Evolutionary conservation across 2,888 invertebrate genomes (phyloP).

Genomic region (Eudasyphora cyanicolor): DNA sequence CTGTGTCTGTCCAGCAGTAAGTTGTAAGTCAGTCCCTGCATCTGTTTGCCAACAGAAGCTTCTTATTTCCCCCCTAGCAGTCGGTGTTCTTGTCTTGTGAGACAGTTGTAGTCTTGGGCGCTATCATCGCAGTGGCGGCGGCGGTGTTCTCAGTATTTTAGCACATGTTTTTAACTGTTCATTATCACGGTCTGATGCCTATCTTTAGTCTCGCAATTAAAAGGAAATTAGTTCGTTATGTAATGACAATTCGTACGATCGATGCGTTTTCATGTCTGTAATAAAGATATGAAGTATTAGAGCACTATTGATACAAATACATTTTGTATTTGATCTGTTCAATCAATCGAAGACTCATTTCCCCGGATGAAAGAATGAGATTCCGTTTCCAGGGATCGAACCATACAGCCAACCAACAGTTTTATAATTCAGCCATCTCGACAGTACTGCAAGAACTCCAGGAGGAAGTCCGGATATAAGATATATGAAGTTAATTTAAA

Average conservation of each 20-base stretch:
- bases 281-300: too few relatives aligned
- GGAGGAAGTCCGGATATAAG: too few relatives aligned
- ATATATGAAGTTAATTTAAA: too few relatives aligned
- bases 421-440: too few relatives aligned
- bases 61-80: conserved; percentile 13
- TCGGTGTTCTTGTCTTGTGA: conserved; percentile 40
- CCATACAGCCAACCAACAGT: too few relatives aligned
- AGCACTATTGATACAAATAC: too few relatives aligned
- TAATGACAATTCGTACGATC: conserved; percentile 50
- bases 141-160: conserved; percentile 38
- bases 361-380: too few relatives aligned
- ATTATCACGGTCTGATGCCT: conserved; percentile 63
- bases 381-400: too few relatives aligned
- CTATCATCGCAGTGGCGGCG: conserved; percentile 5
- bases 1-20: conserved; percentile 17
- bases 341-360: too few relatives aligned
- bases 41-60: conserved; percentile 45
- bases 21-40: conserved; percentile 21
- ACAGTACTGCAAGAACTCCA: too few relatives aligned
- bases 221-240: conserved; percentile 62
- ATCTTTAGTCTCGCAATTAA: conserved; percentile 62
- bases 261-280: not conserved
- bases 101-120: conserved; percentile 37
- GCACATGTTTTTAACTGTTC: conserved; percentile 59
- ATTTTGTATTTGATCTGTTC: too few relatives aligned